Evolutionary conservation across 2,113 vertebrate species (phyloP).

Genomic region (Sphyrna mokarran): DNA sequence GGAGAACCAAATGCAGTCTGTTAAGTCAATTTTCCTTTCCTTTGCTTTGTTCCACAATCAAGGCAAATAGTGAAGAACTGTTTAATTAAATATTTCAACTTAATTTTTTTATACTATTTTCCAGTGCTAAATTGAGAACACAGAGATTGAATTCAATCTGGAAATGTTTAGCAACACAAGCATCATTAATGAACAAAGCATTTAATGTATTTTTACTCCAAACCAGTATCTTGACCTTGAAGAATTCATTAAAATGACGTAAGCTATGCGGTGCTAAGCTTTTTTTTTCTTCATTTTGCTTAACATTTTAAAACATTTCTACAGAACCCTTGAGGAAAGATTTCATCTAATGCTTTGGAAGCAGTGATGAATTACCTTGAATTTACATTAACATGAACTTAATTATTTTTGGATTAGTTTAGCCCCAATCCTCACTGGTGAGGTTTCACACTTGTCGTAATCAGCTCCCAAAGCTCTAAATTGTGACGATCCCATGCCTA

Average conservation of each 20-base stretch:
- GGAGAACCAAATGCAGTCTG: background rate
- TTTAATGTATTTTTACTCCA: background rate
- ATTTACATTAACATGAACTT: background rate
- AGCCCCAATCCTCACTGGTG: background rate
- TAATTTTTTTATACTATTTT: background rate
- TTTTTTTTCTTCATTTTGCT: background rate
- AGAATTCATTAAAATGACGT: background rate
- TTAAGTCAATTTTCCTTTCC: background rate
- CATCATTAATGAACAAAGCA: background rate
- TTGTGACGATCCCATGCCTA: background rate
- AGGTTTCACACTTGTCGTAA: background rate
- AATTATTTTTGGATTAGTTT: constrained; percentile 18
- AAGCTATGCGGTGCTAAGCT: background rate
- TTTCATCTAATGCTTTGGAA: background rate
- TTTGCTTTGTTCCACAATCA: background rate
- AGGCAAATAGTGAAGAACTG: background rate
- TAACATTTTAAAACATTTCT: background rate
- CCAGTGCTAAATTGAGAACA: background rate
- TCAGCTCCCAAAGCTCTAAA: background rate
- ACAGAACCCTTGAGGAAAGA: background rate
- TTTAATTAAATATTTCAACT: background rate
- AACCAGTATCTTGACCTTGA: background rate
- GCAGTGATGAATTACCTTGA: background rate
- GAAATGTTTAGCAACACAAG: background rate
- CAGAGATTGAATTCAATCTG: background rate